Evolutionary conservation across 1,140 invertebrate genomes (phyloP), one percentile per base, ranked within the genome.

Genomic region (Lasaia peninsularis): DNA sequence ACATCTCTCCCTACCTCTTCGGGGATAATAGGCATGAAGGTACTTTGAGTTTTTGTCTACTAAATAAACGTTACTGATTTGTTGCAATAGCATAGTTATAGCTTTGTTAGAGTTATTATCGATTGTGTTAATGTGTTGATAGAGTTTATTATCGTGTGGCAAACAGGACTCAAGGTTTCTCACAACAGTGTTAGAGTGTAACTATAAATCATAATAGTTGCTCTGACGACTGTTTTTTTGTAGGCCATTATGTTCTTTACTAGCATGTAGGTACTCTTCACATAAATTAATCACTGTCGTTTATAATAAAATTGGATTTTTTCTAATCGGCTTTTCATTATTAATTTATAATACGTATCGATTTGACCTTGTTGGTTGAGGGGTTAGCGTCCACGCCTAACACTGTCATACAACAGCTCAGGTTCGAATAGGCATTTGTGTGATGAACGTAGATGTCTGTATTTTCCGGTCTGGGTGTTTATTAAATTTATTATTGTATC

Each of bases 121-220:
- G 37, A 44, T 20, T 18, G 37, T 44, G 16, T 44, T 20, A 44
- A 44, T 44, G 37, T 44, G 37, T 44, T 44, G 37, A 44, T 44
- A 44, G 18, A 8, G 18, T 44, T 44, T 44, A 18, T 44, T 44
- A 44, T 44, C 37, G 37, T 44, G 37, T 44, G 11, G 37, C 37
- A 44, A 18, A 20, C 37, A 18, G 14, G 37, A 6, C 12, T 40
- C 37, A 44, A 44, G 37, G 37, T 44, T 40, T 9, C 37, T 44
- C 37, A 16, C 14, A 2, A 18, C 37, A 20, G 4, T 9, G 12
- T 44, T 20, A 44, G 3, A 44, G 12, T 44, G 12, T 18, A 14
- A 9, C 6, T 9, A 44, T 44, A 44, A 44, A 44, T 44, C 40
- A 44, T 44, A 18, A 44, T 44, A 20, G 40, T 8, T 21, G 20